A percentile compares a stretch with the other conserved stretches of the same genome.
Conservation (phyloP, 2,113 vertebrate genomes). For the Pipra filicauda region DNA sequence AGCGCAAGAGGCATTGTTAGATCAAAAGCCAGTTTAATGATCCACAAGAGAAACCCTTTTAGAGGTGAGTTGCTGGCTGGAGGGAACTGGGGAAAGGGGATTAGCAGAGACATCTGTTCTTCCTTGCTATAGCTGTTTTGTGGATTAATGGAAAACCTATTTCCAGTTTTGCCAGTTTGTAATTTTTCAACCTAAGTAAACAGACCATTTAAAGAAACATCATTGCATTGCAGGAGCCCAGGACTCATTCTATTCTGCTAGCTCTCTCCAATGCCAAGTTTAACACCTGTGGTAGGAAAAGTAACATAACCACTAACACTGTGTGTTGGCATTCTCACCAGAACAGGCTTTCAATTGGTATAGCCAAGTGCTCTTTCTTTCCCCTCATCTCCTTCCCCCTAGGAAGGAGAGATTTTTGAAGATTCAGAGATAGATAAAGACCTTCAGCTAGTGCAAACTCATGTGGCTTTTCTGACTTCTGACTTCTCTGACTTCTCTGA, state of each 20-base stretch:
- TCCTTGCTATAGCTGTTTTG: neutral
- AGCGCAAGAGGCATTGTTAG: neutral
- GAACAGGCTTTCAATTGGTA: neutral
- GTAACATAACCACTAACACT: neutral
- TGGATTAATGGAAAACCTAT: neutral
- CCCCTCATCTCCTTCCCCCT: neutral
- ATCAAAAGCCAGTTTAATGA: neutral
- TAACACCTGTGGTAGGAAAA: conserved; percentile 54
- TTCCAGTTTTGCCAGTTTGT: conserved; percentile 35
- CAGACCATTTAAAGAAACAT: conserved; percentile 24
- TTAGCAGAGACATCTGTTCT: neutral
- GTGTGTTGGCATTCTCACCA: conserved; percentile 2
- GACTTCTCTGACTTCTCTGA: too few species aligned
- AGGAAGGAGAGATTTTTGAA: conserved; percentile 5
- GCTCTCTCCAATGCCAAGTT: conserved; percentile 39
- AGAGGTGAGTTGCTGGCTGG: neutral
- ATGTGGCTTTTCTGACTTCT: neutral
- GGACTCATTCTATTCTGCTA: conserved; percentile 15
- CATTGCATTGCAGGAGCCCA: neutral
- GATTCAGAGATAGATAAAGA: neutral
- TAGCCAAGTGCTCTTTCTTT: neutral
- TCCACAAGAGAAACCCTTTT: neutral
- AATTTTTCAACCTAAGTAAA: conserved; percentile 34
- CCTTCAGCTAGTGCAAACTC: neutral
- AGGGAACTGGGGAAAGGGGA: neutral